Evolutionary conservation across 2,797 vertebrate genomes (phyloP).

Genomic region (Ispidina lecontei): DNA sequence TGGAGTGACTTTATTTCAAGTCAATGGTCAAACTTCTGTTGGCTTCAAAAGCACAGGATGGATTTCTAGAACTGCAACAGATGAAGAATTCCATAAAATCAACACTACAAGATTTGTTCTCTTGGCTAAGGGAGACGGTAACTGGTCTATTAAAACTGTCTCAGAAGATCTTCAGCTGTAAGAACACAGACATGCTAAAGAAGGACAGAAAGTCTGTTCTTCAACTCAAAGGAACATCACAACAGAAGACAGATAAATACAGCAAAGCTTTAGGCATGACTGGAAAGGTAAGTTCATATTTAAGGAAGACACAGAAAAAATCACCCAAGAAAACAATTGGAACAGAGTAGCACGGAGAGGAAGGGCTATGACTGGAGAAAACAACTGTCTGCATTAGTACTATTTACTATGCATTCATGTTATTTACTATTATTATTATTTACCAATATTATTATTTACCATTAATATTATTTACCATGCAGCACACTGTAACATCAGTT

Average conservation of each 20-base stretch:
- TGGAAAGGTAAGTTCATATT: neutral
- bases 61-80: neutral
- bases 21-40: neutral
- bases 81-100: neutral
- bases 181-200: neutral
- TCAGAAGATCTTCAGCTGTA: neutral
- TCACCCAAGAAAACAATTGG: neutral
- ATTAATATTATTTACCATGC: no score
- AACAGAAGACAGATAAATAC: neutral
- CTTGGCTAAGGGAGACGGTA: neutral
- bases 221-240: neutral
- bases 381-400: neutral
- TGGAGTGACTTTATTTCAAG: neutral
- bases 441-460: no score
- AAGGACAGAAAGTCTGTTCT: neutral
- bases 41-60: neutral
- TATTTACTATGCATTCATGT: no score
- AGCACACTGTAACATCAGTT: neutral
- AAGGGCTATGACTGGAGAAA: neutral
- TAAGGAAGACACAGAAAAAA: neutral
- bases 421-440: no score
- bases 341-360: neutral
- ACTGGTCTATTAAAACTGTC: neutral
- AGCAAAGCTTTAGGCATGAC: neutral
- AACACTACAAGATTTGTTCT: neutral